Percentiles rank a stretch among this genome's conserved stretches.
phyloP scores from a whole-genome alignment of 2,797 vertebrate species.

The Fistularia tabacaria region DNA sequence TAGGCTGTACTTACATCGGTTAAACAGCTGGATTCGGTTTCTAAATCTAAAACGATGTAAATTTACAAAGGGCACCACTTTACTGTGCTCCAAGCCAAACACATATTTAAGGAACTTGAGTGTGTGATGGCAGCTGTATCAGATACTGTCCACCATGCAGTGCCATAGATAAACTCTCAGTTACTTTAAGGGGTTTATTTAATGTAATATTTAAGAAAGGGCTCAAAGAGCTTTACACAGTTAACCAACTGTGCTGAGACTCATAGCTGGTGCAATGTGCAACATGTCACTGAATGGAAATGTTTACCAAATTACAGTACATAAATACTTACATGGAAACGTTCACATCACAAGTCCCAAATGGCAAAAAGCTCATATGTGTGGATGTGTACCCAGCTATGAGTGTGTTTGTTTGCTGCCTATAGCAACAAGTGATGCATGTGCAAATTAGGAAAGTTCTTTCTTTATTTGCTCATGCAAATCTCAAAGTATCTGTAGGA shows the following conservation, averaged over 20 bases:
- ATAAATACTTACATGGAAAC: conserved; percentile 68
- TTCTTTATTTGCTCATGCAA: conserved; percentile 54
- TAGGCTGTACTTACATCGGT: conserved; percentile 6
- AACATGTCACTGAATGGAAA: conserved; percentile 63
- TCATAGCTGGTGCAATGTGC: conserved; percentile 26
- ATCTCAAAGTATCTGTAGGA: conserved; percentile 46
- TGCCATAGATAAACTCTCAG: not conserved
- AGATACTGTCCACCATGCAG: not conserved
- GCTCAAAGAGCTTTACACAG: conserved; percentile 17
- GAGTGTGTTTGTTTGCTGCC: conserved; percentile 58
- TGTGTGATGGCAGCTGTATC: not conserved
- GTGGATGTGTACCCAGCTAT: conserved; percentile 15
- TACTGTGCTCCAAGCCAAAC: not conserved
- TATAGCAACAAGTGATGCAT: conserved; percentile 62
- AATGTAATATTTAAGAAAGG: not conserved
- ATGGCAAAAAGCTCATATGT: conserved; percentile 54
- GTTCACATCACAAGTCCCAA: conserved; percentile 50
- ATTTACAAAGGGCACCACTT: conserved; percentile 2
- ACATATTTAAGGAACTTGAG: not conserved
- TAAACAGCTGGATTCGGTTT: conserved; percentile 30
- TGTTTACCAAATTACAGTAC: conserved; percentile 66
- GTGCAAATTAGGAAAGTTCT: conserved; percentile 54
- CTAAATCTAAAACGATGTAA: conserved; percentile 7
- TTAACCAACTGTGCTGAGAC: conserved; percentile 8
- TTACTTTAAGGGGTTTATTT: not conserved